These are phyloP conservation scores for Phenganax subtilis DNA, from an alignment of 92 coral and sea anemone species.

Conservation along the genomic window DNA sequence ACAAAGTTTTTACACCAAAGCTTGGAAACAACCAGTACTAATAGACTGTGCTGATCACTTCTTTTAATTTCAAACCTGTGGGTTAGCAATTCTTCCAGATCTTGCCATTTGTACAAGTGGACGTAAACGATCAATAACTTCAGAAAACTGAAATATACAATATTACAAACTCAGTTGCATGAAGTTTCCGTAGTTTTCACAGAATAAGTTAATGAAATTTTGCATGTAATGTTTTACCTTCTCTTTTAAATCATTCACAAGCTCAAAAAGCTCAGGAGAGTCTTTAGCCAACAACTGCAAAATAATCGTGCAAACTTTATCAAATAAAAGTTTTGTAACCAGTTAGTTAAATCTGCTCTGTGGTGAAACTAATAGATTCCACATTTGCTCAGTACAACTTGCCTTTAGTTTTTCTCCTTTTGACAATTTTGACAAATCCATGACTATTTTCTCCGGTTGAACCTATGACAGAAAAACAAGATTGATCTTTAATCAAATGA, in stretches of 20 bases:
- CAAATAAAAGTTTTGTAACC: not conserved
- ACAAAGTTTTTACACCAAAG: not conserved
- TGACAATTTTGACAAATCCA: conserved; percentile 82
- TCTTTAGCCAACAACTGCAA: conserved; percentile 71
- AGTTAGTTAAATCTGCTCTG: not conserved
- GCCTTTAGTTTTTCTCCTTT: conserved; percentile 86
- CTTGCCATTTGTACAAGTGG: conserved; percentile 79
- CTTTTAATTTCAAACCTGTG: conserved; percentile 52
- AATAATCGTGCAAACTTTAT: not conserved
- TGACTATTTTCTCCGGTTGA: conserved; percentile 50
- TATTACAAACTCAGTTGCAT: not conserved
- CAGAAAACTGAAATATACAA: conserved; percentile 55
- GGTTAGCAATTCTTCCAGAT: conserved; percentile 61
- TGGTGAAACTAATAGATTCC: no score
- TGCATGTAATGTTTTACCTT: conserved; percentile 51
- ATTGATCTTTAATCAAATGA: not conserved
- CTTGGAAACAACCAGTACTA: not conserved
- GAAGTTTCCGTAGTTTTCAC: not conserved
- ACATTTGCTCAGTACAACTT: not conserved
- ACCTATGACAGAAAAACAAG: not conserved
- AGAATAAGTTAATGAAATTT: not conserved
- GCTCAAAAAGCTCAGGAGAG: conserved; percentile 90
- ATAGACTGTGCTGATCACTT: not conserved
- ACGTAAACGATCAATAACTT: conserved; percentile 52
- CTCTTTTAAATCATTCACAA: conserved; percentile 68